Conservation (phyloP, 2,797 vertebrate species). For the Melanotaenia maccullochi region DNA sequence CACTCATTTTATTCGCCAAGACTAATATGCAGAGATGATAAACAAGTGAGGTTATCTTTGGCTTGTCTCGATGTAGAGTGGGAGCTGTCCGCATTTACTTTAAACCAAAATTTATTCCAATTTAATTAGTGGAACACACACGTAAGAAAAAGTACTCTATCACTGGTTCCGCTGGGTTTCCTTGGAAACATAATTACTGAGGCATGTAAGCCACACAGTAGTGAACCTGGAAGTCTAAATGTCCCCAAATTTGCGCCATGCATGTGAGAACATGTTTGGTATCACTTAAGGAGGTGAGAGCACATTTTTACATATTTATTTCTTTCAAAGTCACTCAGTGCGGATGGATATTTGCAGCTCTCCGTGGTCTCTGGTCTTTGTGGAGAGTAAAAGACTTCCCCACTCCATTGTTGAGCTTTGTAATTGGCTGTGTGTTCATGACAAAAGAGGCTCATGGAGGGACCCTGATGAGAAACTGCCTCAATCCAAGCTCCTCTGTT, state of each 20-base stretch:
- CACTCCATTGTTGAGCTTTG: conserved; percentile 79
- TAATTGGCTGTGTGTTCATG: conserved; percentile 82
- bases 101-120: conserved; percentile 55
- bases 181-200: conserved; percentile 44
- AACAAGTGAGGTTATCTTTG: conserved; percentile 72
- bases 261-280: conserved; percentile 46
- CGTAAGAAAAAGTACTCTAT: conserved; percentile 51
- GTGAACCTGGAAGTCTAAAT: conserved; percentile 28
- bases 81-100: conserved; percentile 64
- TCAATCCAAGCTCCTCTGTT: conserved; percentile 77
- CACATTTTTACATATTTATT: conserved; percentile 8
- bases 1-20: conserved; percentile 67
- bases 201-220: conserved; percentile 25
- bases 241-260: conserved; percentile 43
- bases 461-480: conserved; percentile 80
- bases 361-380: conserved; percentile 68
- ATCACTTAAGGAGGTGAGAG: conserved; percentile 57
- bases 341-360: conserved; percentile 70
- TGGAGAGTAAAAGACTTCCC: conserved; percentile 74
- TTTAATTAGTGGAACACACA: conserved; percentile 69
- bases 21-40: conserved; percentile 78
- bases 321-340: conserved; percentile 64
- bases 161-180: conserved; percentile 33
- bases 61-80: conserved; percentile 54
- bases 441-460: conserved; percentile 80